Base-by-base conservation (phyloP, 2,888 invertebrate species). In the Diachrysia chrysitis region DNA sequence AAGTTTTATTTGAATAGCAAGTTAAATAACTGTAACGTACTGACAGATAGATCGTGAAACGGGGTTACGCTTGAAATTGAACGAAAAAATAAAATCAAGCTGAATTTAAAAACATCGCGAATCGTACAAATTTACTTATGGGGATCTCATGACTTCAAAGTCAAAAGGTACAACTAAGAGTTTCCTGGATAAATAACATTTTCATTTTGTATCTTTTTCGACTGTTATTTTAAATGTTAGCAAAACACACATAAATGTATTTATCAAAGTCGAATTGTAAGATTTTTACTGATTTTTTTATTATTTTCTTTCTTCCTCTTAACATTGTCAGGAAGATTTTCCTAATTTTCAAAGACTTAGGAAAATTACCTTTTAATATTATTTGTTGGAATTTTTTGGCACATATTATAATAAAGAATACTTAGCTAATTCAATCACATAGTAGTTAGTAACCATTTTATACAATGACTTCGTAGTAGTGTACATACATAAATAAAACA, bases 1-100 rank as follows among this genome's bases (percentile, higher is more conserved):
- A 48, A 67, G 46, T 71, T 76, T 61, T 23, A 59, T 62, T 76
- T 71, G 29, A 32, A 71, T 71, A 56, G 53, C 46, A 58, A 77
- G 63, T 69, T 59, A 68, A 76, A 75, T 75, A 60, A 56, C 56
- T 35, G 55, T 46, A 63, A 61, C 35, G 56, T 58, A 48, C 23
- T 74, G 61, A 58, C 58, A 61, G 37, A 57, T 29, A 55, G 21
- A 35, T 25, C 25, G 25, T 29, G 37, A 35, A 65, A 58, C 42
- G 17, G 32, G 76, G 53, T 63, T 63, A 71, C 51, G 32, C 23
- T 61, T n/a, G 16, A 12, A 21, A 25, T 42, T 57, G 9, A 54
- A 63, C 21, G 64, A 61, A 63, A 55, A 63, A 53, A 63, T 62
- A 21, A 32, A 64, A 66, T 66, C 58, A 59, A 12, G 35, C 25